A percentile compares a stretch with the other conserved stretches of the same genome.
Evolutionary conservation across 2,888 invertebrate genomes (phyloP).

Genomic region (Orgyia antiqua): DNA sequence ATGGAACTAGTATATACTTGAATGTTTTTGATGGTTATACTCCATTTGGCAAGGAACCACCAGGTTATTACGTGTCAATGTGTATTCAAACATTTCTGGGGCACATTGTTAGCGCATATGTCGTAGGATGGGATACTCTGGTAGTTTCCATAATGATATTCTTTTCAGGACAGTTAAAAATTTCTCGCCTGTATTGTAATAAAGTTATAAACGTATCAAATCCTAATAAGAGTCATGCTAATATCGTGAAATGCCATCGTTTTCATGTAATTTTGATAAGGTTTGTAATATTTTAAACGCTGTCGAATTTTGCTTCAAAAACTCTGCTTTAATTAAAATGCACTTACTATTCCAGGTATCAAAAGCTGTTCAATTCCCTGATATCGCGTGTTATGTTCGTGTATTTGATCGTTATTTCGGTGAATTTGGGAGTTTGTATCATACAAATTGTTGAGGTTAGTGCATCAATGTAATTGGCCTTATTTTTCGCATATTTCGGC

Average conservation of each 20-base stretch:
- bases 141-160: slow-evolving; percentile 53
- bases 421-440: slow-evolving; percentile 53
- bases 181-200: slow-evolving; percentile 35
- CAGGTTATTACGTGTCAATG: slow-evolving; percentile 50
- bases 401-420: slow-evolving; percentile 47
- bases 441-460: slow-evolving; percentile 47
- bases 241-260: slow-evolving; percentile 42
- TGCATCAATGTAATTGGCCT: no score
- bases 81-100: slow-evolving; percentile 44
- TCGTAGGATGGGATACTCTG: slow-evolving; percentile 51
- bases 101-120: slow-evolving; percentile 39
- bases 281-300: slow-evolving; percentile 23
- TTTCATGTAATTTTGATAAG: slow-evolving; percentile 35
- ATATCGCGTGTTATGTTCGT: slow-evolving; percentile 53
- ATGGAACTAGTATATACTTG: slow-evolving; percentile 41
- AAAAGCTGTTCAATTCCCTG: slow-evolving; percentile 39
- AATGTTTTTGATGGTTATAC: slow-evolving; percentile 49
- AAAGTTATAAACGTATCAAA: slow-evolving; percentile 23
- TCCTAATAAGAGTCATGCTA: slow-evolving; percentile 27
- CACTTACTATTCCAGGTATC: slow-evolving; percentile 34
- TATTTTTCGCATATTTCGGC: no score
- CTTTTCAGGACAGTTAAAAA: slow-evolving; percentile 50
- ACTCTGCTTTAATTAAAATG: neutral
- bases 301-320: neutral
- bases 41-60: slow-evolving; percentile 42